Percentiles rank a stretch among this genome's conserved stretches.
Conservation (phyloP, 2,888 invertebrate species). For the Eucera pruinosa region DNA sequence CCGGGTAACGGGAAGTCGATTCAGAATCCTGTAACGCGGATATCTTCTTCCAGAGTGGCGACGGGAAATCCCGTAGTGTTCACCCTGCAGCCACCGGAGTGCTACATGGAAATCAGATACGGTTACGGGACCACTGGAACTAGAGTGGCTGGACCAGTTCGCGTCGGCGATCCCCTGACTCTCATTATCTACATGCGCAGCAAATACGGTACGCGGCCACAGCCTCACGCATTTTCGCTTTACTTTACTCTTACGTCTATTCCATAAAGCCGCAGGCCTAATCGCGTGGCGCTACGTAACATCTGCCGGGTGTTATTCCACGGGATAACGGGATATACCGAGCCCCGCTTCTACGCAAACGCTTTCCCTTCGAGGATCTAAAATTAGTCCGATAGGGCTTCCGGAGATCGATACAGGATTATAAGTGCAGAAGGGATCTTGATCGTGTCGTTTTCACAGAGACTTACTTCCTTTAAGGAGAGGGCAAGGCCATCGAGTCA, state of each 20-base stretch:
- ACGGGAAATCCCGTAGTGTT: constrained; percentile 97
- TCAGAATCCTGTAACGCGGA: constrained; percentile 38
- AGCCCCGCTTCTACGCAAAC: not conserved
- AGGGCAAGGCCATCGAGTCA: too few species aligned
- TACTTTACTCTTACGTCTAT: constrained; percentile 3
- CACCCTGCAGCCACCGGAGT: constrained; percentile 96
- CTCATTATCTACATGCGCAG: constrained; percentile 97
- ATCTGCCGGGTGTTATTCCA: constrained; percentile 47
- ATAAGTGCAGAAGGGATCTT: not conserved
- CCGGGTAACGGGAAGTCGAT: constrained; percentile 43
- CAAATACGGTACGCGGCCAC: constrained; percentile 91
- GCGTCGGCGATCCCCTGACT: constrained; percentile 96
- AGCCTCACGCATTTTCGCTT: constrained; percentile 59
- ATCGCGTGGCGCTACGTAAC: constrained; percentile 53
- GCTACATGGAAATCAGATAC: constrained; percentile 97
- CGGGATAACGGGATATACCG: constrained; percentile 57
- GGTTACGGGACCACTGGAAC: constrained; percentile 95
- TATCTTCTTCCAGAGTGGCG: constrained; percentile 89
- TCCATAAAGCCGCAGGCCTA: constrained; percentile 14
- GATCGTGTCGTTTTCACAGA: not conserved
- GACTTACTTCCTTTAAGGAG: too few species aligned
- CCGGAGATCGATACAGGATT: not conserved
- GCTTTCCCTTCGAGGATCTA: constrained; percentile 17
- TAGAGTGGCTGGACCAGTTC: constrained; percentile 94
- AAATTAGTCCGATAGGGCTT: constrained; percentile 24